Evolutionary conservation across 2,888 invertebrate genomes (phyloP), one percentile per base, ranked within the genome.

Genomic region (Norana najaformis): DNA sequence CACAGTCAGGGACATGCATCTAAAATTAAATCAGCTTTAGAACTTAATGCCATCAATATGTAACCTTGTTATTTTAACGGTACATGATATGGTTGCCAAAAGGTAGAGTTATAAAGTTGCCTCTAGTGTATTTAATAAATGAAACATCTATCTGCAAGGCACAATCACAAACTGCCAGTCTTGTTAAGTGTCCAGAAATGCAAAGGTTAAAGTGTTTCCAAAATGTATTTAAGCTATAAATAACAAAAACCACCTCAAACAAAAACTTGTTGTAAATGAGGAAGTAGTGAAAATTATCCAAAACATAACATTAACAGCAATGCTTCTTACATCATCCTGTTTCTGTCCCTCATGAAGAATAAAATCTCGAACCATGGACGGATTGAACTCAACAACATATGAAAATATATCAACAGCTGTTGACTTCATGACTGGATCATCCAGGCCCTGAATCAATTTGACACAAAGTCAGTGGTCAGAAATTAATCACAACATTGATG

Each of bases 361-460:
- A 95, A 98, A 99, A 94, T 99, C 99, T 93, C 99, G 96, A 90
- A 99, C 98, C 94, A 98, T 97, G 93, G 98, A 97, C 92, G 99
- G 98, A 93, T 98, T 99, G 96, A 97, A 99, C 95, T 99, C 99
- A 92, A 99, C 98, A 95, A 99, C 98, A 94, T 98, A 98, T 90
- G 98, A 98, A 93, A 99, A 96, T 95, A 99, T 98, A 95, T 99
- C 99, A 95, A 99, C 98, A 94, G 98, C 98, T 93, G 99, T 98
- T 94, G 97, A 97, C 96, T 99, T 98, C 90, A 99, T 99, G 95
- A 97, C 97, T 94, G 97, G 96, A 95, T 99, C 98, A 94, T 98
- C 97, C 96, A 97, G 97, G 92, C 97, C 94, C 94, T 94, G 91
- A 30, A 92, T 89, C 90, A 89, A 90, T 20, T 89, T 36, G 89